Evolutionary conservation across 2,797 vertebrate genomes (phyloP).

Genomic region (Echiichthys vipera): DNA sequence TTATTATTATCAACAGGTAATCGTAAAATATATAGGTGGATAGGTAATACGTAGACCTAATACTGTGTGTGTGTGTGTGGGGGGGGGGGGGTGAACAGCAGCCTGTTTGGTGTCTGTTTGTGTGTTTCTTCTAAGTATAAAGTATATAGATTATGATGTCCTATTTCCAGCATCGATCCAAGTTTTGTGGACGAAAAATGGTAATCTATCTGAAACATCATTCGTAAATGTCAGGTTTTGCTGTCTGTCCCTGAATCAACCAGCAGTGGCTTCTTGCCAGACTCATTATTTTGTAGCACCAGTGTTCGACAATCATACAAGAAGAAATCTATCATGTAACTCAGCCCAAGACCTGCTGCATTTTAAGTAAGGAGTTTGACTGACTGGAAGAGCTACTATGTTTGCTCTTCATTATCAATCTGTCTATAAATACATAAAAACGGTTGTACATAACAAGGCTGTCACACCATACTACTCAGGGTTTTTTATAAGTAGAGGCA

Average conservation of each 20-base stretch:
- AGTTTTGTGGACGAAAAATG: not conserved
- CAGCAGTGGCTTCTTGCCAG: conserved; percentile 23
- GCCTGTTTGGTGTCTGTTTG: too few species aligned
- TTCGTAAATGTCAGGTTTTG: conserved; percentile 40
- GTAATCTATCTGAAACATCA: conserved; percentile 10
- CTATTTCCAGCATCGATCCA: conserved; percentile 13
- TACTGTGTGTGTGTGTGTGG: too few species aligned
- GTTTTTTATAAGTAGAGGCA: conserved; percentile 9
- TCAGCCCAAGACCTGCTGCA: conserved; percentile 20
- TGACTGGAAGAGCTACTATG: conserved; percentile 3
- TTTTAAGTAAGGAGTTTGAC: conserved; percentile 30
- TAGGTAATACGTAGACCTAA: too few species aligned
- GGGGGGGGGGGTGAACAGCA: too few species aligned
- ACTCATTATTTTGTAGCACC: conserved; percentile 51
- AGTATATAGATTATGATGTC: not conserved
- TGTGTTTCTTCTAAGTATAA: conserved; percentile 12
- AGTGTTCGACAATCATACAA: conserved; percentile 14
- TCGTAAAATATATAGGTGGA: too few species aligned
- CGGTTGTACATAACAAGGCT: conserved; percentile 1
- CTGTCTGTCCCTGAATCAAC: conserved; percentile 29
- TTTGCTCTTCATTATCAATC: conserved; percentile 27
- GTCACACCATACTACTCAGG: not conserved
- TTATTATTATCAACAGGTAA: not conserved
- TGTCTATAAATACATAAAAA: conserved; percentile 25
- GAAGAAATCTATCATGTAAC: conserved; percentile 30